These are phyloP conservation scores for Beris chalybata DNA, from an alignment of 2,888 invertebrate species.

Conservation along the genomic window DNA sequence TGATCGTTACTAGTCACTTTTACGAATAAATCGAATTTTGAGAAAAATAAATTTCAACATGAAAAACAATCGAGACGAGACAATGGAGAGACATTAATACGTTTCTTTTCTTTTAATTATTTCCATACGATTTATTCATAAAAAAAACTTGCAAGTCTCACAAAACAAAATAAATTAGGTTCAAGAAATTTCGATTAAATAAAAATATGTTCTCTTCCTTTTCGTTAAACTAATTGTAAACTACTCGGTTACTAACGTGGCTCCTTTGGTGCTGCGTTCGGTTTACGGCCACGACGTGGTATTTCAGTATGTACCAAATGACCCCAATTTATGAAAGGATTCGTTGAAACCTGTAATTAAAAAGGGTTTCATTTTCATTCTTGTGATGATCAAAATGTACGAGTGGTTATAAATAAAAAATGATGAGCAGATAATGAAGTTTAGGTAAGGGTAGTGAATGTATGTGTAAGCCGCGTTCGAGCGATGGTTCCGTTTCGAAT, in stretches of 20 bases:
- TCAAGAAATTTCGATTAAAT: background rate
- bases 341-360: slow-evolving; percentile 59
- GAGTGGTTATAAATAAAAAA: too few species aligned
- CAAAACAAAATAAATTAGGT: slow-evolving; percentile 12
- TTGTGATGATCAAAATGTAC: background rate
- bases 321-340: slow-evolving; percentile 61
- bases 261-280: slow-evolving; percentile 7
- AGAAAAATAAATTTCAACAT: slow-evolving; percentile 2
- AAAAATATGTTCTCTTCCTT: background rate
- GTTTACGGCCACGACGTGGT: slow-evolving; percentile 32
- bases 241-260: slow-evolving; percentile 22
- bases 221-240: background rate
- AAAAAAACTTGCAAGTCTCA: slow-evolving; percentile 16
- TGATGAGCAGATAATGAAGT: too few species aligned
- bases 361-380: slow-evolving; percentile 18
- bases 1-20: slow-evolving; percentile 5
- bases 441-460: too few species aligned
- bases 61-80: background rate
- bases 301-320: background rate
- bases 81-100: background rate
- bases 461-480: too few species aligned
- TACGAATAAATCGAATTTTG: slow-evolving; percentile 38
- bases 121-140: slow-evolving; percentile 35
- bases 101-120: slow-evolving; percentile 2
- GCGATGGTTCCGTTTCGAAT: too few species aligned